A percentile compares a stretch with the other conserved stretches of the same genome.
Conservation (phyloP, 2,888 invertebrate genomes). For the Gymnocheta viridis region DNA sequence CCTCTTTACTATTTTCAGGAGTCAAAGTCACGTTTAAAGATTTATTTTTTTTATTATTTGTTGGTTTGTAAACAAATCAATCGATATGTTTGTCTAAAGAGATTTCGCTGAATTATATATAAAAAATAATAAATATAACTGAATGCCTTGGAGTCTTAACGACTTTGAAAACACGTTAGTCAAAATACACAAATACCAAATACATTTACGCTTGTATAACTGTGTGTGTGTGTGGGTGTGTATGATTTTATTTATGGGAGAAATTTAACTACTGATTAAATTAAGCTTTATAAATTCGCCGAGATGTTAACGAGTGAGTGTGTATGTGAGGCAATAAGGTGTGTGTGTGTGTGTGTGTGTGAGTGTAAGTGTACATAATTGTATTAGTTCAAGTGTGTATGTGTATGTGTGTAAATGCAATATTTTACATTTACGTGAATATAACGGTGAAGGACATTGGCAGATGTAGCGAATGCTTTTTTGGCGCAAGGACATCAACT, state of each 20-base stretch:
- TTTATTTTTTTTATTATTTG: conserved; percentile 37
- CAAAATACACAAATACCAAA: conserved; percentile 29
- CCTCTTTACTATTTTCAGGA: conserved; percentile 1
- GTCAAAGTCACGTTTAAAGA: conserved; percentile 29
- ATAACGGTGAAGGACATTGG: conserved; percentile 72
- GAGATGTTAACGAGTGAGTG: conserved; percentile 1
- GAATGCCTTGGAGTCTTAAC: conserved; percentile 42
- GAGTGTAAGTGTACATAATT: not conserved
- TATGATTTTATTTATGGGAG: conserved; percentile 20
- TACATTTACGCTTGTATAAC: not conserved
- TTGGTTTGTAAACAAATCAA: conserved; percentile 44
- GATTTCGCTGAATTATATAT: conserved; percentile 19
- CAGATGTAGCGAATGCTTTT: conserved; percentile 66
- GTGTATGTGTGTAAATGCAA: conserved; percentile 48
- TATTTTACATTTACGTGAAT: conserved; percentile 68
- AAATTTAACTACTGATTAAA: conserved; percentile 48
- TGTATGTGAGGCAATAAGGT: not conserved
- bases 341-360: not conserved
- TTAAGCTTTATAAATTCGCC: conserved; percentile 39
- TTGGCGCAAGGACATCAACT: conserved; percentile 72
- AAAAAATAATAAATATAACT: not conserved
- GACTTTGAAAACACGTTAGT: conserved; percentile 18
- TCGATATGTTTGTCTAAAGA: conserved; percentile 61
- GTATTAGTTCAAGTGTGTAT: conserved; percentile 16
- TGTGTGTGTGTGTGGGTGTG: not conserved